phyloP scores from a whole-genome alignment of 2,113 vertebrate genomes.

The Megaceryle maxima region DNA sequence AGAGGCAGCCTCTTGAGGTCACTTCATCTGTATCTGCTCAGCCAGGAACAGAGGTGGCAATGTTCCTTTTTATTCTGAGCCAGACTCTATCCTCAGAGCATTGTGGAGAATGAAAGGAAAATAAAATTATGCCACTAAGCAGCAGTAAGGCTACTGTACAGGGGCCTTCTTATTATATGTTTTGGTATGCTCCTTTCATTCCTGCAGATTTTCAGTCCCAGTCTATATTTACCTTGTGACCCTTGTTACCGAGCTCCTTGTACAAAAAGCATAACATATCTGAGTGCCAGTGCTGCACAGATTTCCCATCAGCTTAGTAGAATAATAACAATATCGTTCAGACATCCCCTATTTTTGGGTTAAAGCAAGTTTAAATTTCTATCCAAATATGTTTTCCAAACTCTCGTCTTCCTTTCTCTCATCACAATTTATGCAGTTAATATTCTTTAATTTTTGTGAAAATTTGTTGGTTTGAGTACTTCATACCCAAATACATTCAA shows the following conservation, averaged over 20 bases:
- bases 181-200: not conserved
- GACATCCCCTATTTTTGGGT: not conserved
- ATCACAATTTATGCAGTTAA: not conserved
- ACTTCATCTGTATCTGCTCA: not conserved
- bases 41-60: not conserved
- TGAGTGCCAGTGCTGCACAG: not conserved
- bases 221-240: not conserved
- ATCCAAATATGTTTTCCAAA: not conserved
- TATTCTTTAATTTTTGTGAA: not conserved
- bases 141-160: not conserved
- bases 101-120: not conserved
- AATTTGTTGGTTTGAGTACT: not conserved
- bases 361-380: not conserved
- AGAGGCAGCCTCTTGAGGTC: not conserved
- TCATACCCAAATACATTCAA: not conserved
- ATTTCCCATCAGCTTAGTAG: not conserved
- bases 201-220: not conserved
- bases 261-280: rapidly evolving
- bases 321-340: not conserved
- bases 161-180: not conserved
- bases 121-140: not conserved
- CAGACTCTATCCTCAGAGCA: not conserved
- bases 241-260: not conserved
- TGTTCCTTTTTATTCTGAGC: not conserved
- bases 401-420: not conserved